Base-by-base conservation (phyloP, 2,888 invertebrate species). In the Lepidochrysops patricia region DNA sequence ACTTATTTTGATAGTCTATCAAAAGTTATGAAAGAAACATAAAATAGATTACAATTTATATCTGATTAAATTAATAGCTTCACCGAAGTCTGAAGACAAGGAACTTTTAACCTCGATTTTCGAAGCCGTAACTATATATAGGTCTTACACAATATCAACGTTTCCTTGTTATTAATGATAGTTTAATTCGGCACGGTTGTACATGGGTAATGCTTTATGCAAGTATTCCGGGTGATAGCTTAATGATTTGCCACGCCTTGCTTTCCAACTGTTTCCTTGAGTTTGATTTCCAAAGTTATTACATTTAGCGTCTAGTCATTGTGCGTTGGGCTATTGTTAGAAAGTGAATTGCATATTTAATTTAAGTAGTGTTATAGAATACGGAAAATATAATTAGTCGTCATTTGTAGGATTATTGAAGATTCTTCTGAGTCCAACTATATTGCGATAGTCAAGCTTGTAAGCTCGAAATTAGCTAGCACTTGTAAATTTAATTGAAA, bases 81-180 rank as follows among this genome's bases (percentile, higher is more conserved):
- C n/a, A 27, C 19, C n/a, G 35, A 15, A 35, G 34, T 19, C 35
- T 23, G 29, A 13, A 32, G 35, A 58, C 61, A 57, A 65, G 64
- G 62, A 71, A 71, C 72, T 71, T 69, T 71, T 67, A 67, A 70
- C 66, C 69, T 63, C 66, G 71, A 73, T 73, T 76, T 73, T 74
- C 72, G 66, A 70, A 72, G 74, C 71, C 68, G 67, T 61, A 57
- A 61, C 62, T 62, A 74, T 79, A 81, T 80, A 69, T 71, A 72
- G 70, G 70, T 67, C 69, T 72, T 73, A 66, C 70, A 67, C 69
- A 71, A 71, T 71, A 68, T 66, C 60, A 66, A 62, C 63, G 66
- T 71, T 72, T 72, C 72, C 75, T 75, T 61, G 69, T 72, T 68
- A 69, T 70, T 69, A 69, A 70, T 72, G 68, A 68, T 69, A 69